Evolutionary conservation across 2,113 vertebrate species (phyloP).

Genomic region (Notarius lentiginosus): DNA sequence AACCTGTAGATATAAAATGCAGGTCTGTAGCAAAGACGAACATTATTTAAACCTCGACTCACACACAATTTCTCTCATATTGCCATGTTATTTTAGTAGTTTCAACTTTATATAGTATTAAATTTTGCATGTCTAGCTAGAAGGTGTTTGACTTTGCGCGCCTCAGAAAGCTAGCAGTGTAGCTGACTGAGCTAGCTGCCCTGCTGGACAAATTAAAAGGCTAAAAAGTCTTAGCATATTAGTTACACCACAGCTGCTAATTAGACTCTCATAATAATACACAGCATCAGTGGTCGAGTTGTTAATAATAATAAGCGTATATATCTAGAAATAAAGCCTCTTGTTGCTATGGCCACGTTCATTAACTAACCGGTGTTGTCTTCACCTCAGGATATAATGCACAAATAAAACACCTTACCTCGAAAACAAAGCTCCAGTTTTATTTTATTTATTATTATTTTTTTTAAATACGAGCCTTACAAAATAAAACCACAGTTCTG

Average conservation of each 20-base stretch:
- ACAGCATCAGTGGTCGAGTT: background rate
- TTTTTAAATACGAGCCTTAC: background rate
- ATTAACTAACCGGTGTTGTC: no score
- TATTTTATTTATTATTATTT: background rate
- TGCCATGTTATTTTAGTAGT: background rate
- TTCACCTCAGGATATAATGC: background rate
- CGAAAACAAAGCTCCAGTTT: background rate
- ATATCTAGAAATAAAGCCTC: no score
- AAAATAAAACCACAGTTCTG: background rate
- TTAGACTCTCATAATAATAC: background rate
- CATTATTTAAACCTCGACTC: background rate
- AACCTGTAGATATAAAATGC: background rate
- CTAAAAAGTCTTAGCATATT: background rate
- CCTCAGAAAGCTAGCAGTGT: background rate
- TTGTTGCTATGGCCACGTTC: background rate
- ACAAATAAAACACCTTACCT: background rate
- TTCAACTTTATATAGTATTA: background rate
- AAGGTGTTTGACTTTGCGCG: background rate
- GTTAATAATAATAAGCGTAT: no score
- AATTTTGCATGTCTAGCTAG: background rate
- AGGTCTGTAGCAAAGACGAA: background rate
- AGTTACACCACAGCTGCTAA: background rate
- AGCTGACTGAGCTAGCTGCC: background rate
- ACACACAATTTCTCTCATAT: background rate
- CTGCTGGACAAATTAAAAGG: background rate